Conservation (phyloP, 2,797 vertebrate species). For the Pteropus rufus region DNA sequence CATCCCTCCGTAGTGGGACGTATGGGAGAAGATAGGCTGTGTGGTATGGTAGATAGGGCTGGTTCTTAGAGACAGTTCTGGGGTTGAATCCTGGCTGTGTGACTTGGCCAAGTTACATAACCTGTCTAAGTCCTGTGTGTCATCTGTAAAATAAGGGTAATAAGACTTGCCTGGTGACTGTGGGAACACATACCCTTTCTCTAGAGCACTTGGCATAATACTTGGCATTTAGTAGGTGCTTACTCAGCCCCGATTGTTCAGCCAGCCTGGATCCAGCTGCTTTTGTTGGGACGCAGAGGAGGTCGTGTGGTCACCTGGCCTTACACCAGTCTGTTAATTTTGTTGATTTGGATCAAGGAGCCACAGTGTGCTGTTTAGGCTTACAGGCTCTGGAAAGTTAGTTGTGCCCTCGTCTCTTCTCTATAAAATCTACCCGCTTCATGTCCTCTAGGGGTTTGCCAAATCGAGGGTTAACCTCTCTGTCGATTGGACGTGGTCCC, state of each 20-base stretch:
- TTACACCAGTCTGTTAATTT: neutral
- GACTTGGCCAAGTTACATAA: neutral
- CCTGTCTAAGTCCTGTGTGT: neutral
- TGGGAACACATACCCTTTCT: neutral
- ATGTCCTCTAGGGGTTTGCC: fast-evolving
- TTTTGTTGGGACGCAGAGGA: neutral
- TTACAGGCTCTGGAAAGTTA: neutral
- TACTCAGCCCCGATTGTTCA: neutral
- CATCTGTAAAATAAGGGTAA: neutral
- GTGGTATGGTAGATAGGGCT: neutral
- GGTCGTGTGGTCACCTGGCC: neutral
- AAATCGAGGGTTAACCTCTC: neutral
- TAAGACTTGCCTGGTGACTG: neutral
- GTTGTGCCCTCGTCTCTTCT: neutral
- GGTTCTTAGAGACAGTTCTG: neutral
- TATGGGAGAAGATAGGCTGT: neutral
- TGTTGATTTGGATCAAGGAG: neutral
- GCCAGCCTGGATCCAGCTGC: neutral
- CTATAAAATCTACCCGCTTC: neutral
- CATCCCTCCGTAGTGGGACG: neutral
- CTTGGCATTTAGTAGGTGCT: neutral
- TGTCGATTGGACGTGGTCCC: neutral
- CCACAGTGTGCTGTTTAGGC: neutral
- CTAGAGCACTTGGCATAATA: neutral
- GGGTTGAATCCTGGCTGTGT: neutral